Base-by-base conservation (phyloP, 2,113 vertebrate species). In the Paradoxurus hermaphroditus region DNA sequence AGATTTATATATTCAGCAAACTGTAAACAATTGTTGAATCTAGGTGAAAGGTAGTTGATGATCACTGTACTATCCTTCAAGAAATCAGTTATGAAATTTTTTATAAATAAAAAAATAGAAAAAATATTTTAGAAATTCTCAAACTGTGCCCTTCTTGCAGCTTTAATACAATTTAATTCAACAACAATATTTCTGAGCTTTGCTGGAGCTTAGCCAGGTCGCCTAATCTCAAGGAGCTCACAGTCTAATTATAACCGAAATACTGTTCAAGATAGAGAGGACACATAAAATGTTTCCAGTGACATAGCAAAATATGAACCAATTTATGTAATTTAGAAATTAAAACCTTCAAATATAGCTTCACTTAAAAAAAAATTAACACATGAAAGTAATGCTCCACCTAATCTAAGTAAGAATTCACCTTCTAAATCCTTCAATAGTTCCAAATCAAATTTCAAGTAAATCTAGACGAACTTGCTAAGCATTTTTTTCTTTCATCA, bases 231-330 rank as follows among this genome's bases (percentile, higher is more conserved):
- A 79, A 85, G 63, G 49, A 94, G 46, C 27, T 83, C 51, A 91
- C 29, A 84, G 79, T 85, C 83, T 73, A 89, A 82, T 82, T 91
- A 94, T 25, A 86, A 85, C 29, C 12, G 6, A 93, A 95, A 93
- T 67, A 68, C 11, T 85, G 56, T 73, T 82, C 91, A 92, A 81
- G 88, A 81, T 21, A 97, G 51, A 62, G 51, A 81, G 41, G 51
- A n/a, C 25, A 19, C 56, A 73, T 78, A 67, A 90, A 78, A 73
- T 89, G 78, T 85, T 94, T 81, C 62, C 68, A 95, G 56, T 16
- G n/a, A 91, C 83, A 91, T 4, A 89, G 83, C 91, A 94, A 97
- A 93, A 88, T 62, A 79, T 51, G 63, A 95, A 39, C 29, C 63
- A 94, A 88, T 72, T 91, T 79, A 91, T 78, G 41, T 7, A 95